Percentiles rank a stretch among this genome's conserved stretches.
Evolutionary conservation across 2,113 vertebrate species (phyloP).

Genomic region (Pholis gunnellus): DNA sequence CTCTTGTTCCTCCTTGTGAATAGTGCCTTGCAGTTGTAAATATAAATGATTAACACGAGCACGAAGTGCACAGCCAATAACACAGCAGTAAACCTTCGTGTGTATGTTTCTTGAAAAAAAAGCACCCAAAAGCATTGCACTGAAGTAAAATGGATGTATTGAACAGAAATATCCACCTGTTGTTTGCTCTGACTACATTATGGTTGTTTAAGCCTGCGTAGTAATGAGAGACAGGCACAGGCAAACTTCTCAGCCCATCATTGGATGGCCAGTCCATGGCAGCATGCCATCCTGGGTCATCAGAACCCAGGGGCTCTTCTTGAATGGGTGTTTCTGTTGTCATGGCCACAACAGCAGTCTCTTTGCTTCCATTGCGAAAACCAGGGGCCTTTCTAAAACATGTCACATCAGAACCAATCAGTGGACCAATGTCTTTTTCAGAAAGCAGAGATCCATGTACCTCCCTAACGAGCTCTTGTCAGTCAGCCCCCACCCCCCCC

Average conservation of each 20-base stretch:
- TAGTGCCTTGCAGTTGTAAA: slow-evolving; percentile 74
- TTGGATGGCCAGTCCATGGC: slow-evolving; percentile 20
- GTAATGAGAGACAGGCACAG: slow-evolving; percentile 14
- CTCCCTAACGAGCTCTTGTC: slow-evolving; percentile 69
- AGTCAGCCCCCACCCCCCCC: slow-evolving; percentile 11
- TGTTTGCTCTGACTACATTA: slow-evolving; percentile 4
- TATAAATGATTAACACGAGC: slow-evolving; percentile 81
- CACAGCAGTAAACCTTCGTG: background rate
- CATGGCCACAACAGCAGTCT: slow-evolving; percentile 30
- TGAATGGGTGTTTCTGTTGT: slow-evolving; percentile 37
- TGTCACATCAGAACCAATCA: slow-evolving; percentile 56
- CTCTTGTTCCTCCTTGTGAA: slow-evolving; percentile 58
- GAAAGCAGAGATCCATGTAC: slow-evolving; percentile 37
- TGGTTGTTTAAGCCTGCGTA: background rate
- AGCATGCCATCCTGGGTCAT: slow-evolving; percentile 38
- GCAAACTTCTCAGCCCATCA: background rate
- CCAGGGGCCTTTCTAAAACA: background rate
- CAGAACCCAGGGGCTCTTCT: slow-evolving; percentile 21
- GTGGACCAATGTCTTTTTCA: slow-evolving; percentile 19
- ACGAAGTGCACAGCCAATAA: slow-evolving; percentile 13
- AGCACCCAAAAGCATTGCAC: slow-evolving; percentile 31
- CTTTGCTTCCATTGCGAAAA: slow-evolving; percentile 31
- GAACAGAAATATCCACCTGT: background rate
- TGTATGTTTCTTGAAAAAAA: slow-evolving; percentile 4
- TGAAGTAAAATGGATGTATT: background rate